Base-by-base conservation (phyloP, 2,797 vertebrate genomes). In the Cynodonichthys magdalenae region DNA sequence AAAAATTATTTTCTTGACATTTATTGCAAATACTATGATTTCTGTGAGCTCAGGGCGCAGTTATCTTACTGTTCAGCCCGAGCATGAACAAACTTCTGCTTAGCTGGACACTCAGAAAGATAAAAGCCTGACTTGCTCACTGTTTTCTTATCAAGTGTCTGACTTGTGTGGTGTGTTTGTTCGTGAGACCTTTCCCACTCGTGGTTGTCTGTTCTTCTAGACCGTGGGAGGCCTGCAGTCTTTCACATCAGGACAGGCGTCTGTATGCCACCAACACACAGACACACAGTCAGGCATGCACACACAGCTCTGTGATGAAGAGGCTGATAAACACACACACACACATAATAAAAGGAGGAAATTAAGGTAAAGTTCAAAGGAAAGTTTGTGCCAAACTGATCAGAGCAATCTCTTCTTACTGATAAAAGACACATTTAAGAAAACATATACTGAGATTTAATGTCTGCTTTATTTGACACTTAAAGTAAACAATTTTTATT, bases 201-300 rank as follows among this genome's bases (percentile, higher is more conserved):
- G 79, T 88, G 84, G 81, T 82, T 72, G 50, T 75, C 67, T 78
- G 69, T 61, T 76, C 55, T 88, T 61, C 77, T 75, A 87, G 87
- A 91, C 82, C 27, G 90, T 92, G 79, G 89, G 91, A 90, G 92
- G 87, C 64, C 64, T 82, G 85, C 80, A 90, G 86, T 70, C 75
- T 90, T 72, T 87, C 81, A 82, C 73, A 75, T 76, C 69, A 67
- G 74, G 66, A 68, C 66, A 71, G 58, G 74, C 10, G 29, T 75
- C 58, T 83, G 77, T 51, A 70, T 60, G 74, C 66, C 66, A 81
- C 80, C 68, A 45, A 80, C 74, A 59, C 44, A 42, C 59, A 47
- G 20, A 63, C 55, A 48, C 46, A 54, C 56, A 31, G 34, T 11
- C 34, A 36, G 17, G 15, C 18, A 20, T 9, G 17, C 45, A 19